Conservation (phyloP, 2,888 invertebrate species). For the Acleris literana region DNA sequence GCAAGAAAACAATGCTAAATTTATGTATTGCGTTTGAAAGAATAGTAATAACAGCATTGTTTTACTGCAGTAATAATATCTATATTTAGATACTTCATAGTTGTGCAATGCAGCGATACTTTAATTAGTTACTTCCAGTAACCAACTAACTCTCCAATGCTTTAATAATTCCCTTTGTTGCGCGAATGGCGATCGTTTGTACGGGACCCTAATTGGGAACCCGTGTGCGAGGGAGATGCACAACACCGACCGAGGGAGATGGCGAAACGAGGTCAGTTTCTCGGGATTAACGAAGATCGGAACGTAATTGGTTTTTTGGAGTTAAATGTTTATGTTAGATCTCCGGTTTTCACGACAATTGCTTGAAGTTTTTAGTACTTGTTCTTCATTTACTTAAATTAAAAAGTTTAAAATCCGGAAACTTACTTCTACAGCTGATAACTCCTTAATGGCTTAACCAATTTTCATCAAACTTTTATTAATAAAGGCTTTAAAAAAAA, state of each 20-base stretch:
- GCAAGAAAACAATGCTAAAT: too few relatives aligned
- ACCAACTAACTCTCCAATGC: slow-evolving; percentile 11
- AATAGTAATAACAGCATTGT: too few relatives aligned
- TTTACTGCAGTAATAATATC: neutral
- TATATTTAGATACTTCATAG: neutral
- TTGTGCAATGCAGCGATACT: neutral
- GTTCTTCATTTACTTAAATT: too few relatives aligned
- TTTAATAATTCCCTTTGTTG: slow-evolving; percentile 39
- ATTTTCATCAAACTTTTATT: too few relatives aligned
- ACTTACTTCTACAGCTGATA: too few relatives aligned
- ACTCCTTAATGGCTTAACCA: too few relatives aligned
- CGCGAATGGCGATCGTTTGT: slow-evolving; percentile 37
- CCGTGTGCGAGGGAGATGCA: slow-evolving; percentile 12
- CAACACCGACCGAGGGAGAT: slow-evolving; percentile 6
- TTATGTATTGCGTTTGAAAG: too few relatives aligned
- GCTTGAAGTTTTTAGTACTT: too few relatives aligned
- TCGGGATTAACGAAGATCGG: slow-evolving; percentile 33
- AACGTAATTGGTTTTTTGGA: slow-evolving; percentile 13
- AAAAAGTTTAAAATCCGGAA: too few relatives aligned
- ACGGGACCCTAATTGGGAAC: slow-evolving; percentile 35
- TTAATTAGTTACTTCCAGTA: slow-evolving; percentile 5
- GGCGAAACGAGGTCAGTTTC: slow-evolving; percentile 34
- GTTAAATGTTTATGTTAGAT: neutral
- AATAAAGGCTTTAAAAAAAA: too few relatives aligned
- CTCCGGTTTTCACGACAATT: too few relatives aligned